These are phyloP conservation scores for Anguilla rostrata DNA, from an alignment of 2,113 vertebrate genomes.

Conservation along the genomic window DNA sequence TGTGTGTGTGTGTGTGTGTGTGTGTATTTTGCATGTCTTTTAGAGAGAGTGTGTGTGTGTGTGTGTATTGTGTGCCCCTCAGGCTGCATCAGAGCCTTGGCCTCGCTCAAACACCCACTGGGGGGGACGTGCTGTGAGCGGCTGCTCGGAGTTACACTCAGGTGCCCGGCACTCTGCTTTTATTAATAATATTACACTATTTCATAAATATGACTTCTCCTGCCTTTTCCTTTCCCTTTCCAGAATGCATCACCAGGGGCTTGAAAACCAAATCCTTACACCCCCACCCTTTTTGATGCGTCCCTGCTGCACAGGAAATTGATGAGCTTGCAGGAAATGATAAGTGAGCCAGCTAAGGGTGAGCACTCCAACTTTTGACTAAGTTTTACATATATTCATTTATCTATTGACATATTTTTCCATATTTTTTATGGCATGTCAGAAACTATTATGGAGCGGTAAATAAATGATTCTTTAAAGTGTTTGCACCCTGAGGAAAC, in stretches of 20 bases:
- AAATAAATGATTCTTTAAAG: slow-evolving; percentile 51
- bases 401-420: slow-evolving; percentile 43
- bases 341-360: slow-evolving; percentile 42
- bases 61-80: background rate
- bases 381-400: slow-evolving; percentile 44
- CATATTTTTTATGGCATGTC: slow-evolving; percentile 28
- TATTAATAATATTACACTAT: slow-evolving; percentile 67
- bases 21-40: background rate
- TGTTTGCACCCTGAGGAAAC: slow-evolving; percentile 31
- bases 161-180: slow-evolving; percentile 59
- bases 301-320: slow-evolving; percentile 51
- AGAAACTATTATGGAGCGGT: slow-evolving; percentile 45
- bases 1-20: background rate
- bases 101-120: slow-evolving; percentile 29
- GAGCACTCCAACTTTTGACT: slow-evolving; percentile 39
- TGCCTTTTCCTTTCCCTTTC: slow-evolving; percentile 32
- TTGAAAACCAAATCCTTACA: slow-evolving; percentile 48
- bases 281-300: slow-evolving; percentile 27
- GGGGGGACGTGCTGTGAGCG: slow-evolving; percentile 52
- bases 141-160: slow-evolving; percentile 60
- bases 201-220: slow-evolving; percentile 61
- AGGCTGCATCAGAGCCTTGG: slow-evolving; percentile 5
- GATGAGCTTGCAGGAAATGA: slow-evolving; percentile 54
- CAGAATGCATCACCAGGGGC: slow-evolving; percentile 38
- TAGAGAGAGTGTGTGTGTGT: background rate